Evolutionary conservation across 2,113 vertebrate species (phyloP).

Genomic region (Illadopsis cleaveri): DNA sequence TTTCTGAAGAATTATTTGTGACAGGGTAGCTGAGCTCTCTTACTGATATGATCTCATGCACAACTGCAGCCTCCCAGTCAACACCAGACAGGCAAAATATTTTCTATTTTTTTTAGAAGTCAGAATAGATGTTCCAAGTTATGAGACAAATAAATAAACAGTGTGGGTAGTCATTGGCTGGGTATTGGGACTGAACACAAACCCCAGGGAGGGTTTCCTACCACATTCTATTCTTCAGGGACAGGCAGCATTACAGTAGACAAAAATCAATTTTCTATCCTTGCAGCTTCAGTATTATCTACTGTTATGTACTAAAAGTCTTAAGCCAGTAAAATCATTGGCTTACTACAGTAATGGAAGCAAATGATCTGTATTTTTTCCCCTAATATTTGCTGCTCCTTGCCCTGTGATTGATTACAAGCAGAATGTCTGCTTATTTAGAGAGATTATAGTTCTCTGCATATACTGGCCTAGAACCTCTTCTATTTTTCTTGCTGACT

Average conservation of each 20-base stretch:
- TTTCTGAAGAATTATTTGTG: neutral
- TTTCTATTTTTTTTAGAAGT: neutral
- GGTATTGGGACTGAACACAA: neutral
- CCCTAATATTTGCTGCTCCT: neutral
- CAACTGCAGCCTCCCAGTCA: neutral
- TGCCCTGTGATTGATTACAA: neutral
- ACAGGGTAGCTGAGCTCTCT: neutral
- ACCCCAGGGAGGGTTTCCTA: neutral
- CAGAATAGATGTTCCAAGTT: neutral
- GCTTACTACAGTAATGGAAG: neutral
- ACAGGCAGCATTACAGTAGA: neutral
- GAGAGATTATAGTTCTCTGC: neutral
- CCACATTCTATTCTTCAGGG: neutral
- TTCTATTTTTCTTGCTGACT: neutral
- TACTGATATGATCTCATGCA: neutral
- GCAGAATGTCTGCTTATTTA: neutral
- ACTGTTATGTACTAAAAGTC: neutral
- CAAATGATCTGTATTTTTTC: neutral
- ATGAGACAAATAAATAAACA: neutral
- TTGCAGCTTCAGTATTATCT: neutral
- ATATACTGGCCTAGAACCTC: neutral
- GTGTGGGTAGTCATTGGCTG: neutral
- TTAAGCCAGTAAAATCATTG: conserved; percentile 5
- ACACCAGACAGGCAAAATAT: neutral
- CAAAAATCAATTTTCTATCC: neutral